phyloP scores from a whole-genome alignment of 2,888 invertebrate species.

The Helleia helle region DNA sequence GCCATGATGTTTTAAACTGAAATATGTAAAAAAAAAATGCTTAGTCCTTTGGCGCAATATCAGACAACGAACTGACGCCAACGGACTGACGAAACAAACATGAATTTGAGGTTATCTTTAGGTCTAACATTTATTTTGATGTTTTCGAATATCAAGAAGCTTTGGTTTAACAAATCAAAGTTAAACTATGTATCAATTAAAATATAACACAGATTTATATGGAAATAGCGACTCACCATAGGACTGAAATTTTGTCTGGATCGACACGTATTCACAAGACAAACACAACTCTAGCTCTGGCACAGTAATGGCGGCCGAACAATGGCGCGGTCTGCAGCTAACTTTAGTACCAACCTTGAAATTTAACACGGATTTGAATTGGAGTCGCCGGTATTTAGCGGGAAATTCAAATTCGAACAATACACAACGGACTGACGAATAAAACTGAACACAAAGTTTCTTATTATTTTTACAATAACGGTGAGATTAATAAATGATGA shows the following conservation, averaged over 20 bases:
- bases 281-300: background rate
- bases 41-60: conserved; percentile 15
- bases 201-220: conserved; percentile 19
- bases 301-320: too few species aligned
- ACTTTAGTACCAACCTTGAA: too few species aligned
- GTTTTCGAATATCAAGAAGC: conserved; percentile 16
- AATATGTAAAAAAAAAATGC: conserved; percentile 15
- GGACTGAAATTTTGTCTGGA: conserved; percentile 13
- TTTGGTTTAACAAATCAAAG: conserved; percentile 21
- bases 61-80: conserved; percentile 23
- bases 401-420: too few species aligned
- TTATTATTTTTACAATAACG: too few species aligned
- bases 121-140: conserved; percentile 17
- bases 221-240: conserved; percentile 21
- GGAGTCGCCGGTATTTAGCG: too few species aligned
- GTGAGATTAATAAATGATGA: too few species aligned
- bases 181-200: conserved; percentile 17
- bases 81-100: conserved; percentile 21
- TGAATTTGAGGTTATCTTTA: conserved; percentile 22
- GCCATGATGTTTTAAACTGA: too few species aligned
- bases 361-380: too few species aligned
- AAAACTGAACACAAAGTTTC: too few species aligned
- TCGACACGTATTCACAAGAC: background rate
- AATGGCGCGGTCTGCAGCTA: too few species aligned
- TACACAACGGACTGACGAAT: too few species aligned